These are phyloP conservation scores for Stichopus chloronotus DNA, from an alignment of 35 echinoderm and acorn worm genomes.

Conservation along the genomic window DNA sequence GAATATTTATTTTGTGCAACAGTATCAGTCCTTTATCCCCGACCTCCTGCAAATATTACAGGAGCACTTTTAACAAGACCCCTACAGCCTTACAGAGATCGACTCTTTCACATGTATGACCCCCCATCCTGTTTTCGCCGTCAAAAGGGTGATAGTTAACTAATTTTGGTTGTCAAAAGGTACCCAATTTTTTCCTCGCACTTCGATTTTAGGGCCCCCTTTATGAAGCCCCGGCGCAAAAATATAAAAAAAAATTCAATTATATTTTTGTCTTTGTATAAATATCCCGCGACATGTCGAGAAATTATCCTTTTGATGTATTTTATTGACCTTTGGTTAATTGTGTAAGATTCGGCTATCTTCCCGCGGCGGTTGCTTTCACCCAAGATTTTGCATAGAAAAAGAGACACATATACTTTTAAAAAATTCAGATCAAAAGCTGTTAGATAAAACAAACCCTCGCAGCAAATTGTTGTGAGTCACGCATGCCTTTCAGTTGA, in stretches of 20 bases:
- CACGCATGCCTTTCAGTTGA: conserved; percentile 7
- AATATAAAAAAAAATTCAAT: conserved; percentile 6
- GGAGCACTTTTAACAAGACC: too few species aligned
- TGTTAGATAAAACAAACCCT: conserved; percentile 45
- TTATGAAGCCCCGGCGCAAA: too few species aligned
- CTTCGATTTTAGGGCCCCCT: too few species aligned
- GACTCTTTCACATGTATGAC: too few species aligned
- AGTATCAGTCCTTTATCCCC: too few species aligned
- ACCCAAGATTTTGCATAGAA: not conserved
- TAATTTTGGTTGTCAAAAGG: too few species aligned
- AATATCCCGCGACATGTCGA: not conserved
- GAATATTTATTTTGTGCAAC: too few species aligned
- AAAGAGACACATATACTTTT: conserved; percentile 12
- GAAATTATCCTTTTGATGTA: not conserved
- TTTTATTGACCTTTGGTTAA: conserved; percentile 34
- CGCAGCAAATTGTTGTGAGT: conserved; percentile 26
- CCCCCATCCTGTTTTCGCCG: too few species aligned
- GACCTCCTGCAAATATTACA: too few species aligned
- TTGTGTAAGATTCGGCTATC: conserved; percentile 1
- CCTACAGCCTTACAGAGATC: too few species aligned
- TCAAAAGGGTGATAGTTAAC: too few species aligned
- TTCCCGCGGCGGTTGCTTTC: not conserved
- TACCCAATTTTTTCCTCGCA: not conserved
- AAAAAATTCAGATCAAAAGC: conserved; percentile 45
- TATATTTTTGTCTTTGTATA: not conserved